Base-by-base conservation (phyloP, 2,113 vertebrate species). In the Colossoma macropomum region DNA sequence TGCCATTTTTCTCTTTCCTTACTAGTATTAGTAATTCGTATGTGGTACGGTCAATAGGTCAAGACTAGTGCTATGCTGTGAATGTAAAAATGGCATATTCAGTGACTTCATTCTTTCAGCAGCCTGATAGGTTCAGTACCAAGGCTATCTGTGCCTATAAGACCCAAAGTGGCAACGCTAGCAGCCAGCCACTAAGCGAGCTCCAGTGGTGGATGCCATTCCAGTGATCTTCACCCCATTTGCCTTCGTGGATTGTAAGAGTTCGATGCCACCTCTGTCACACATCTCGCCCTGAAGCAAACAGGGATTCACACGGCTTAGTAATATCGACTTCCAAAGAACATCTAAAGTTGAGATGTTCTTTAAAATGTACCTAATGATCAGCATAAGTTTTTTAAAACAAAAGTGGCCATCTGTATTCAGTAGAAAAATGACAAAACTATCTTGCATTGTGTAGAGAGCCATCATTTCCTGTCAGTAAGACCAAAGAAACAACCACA, bases 301-400 rank as follows among this genome's bases (percentile, higher is more conserved):
- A 97, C 96, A 97, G 96, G 96, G 96, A 97, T 96, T 97, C 96
- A 97, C 95, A 97, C 96, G 96, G 95, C 96, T 97, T 96, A 98
- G 96, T 97, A 96, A 96, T 93, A 96, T 96, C 93, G 95, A 96
- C 94, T 96, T 95, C 95, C 95, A 96, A 38, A 95, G 90, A 92
- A 90, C 96, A 86, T 84, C 84, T 85, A 72, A 79, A 84, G 82
- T 65, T 86, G 82, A 79, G 77, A 85, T 81, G 69, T 50, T 86
- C 82, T 84, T 88, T 76, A 56, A 75, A 10, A 73, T 73, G 30
- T 68, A 90, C 94, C 95, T 95, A 96, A 93, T 70, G 68, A 95
- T 94, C 94, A 91, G 95, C 94, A 96, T 93, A 94, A 94, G 95
- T 75, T 34, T 63, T 83, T 45, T 1, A 45, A 45, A 69, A 69